phyloP scores from a whole-genome alignment of 2,797 vertebrate species.

The Schizopygopsis malacanthus region DNA sequence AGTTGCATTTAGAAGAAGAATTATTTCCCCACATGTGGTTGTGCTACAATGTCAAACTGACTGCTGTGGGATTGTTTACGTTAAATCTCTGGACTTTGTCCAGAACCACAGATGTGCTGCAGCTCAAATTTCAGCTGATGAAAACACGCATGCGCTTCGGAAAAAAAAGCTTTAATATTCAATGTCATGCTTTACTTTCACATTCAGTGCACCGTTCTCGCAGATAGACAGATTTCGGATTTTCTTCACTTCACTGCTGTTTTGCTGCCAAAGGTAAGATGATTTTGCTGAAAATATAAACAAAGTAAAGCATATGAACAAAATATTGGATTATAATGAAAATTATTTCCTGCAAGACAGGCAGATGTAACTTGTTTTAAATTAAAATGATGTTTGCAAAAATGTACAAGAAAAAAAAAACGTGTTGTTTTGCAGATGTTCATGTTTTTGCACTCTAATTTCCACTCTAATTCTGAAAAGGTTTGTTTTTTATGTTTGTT shows the following conservation, averaged over 20 bases:
- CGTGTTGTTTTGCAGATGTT: background rate
- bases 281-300: background rate
- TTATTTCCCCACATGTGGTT: background rate
- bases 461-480: background rate
- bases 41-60: background rate
- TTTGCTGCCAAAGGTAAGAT: slow-evolving; percentile 14
- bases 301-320: background rate
- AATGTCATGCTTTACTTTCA: background rate
- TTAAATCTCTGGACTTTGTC: background rate
- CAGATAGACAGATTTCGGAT: background rate
- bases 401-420: background rate
- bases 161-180: too few species aligned
- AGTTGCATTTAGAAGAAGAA: background rate
- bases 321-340: background rate
- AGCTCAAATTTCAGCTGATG: background rate
- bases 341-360: background rate
- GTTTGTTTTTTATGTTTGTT: background rate
- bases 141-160: too few species aligned
- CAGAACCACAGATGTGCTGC: background rate
- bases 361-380: background rate
- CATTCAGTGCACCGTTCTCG: background rate
- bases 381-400: background rate
- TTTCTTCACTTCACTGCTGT: background rate
- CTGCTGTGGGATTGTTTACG: background rate
- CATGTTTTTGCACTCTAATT: background rate